A percentile compares a stretch with the other conserved stretches of the same genome.
Evolutionary conservation across 2,797 vertebrate genomes (phyloP).

Genomic region (Parambassis ranga): DNA sequence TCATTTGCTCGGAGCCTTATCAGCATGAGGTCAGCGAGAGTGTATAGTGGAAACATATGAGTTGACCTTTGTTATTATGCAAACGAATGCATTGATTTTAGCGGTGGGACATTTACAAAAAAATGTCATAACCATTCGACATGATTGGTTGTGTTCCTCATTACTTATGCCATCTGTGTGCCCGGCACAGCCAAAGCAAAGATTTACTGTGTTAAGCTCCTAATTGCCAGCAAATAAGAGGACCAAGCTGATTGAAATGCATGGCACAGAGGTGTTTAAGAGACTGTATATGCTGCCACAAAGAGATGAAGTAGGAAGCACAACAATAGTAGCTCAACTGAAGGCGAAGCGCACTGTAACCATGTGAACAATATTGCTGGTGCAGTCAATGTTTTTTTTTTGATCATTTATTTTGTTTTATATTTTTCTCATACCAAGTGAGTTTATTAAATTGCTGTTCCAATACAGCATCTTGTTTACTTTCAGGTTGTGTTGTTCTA

Average conservation of each 20-base stretch:
- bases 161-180: slow-evolving; percentile 38
- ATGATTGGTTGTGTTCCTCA: slow-evolving; percentile 33
- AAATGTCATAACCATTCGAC: slow-evolving; percentile 8
- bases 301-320: not conserved
- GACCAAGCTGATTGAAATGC: slow-evolving; percentile 34
- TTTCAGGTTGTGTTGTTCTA: not conserved
- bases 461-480: not conserved
- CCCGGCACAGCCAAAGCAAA: slow-evolving; percentile 23
- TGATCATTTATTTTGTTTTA: slow-evolving; percentile 52
- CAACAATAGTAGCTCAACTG: slow-evolving; percentile 2
- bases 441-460: slow-evolving; percentile 2
- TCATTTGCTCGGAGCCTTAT: slow-evolving; percentile 50
- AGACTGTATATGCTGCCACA: slow-evolving; percentile 10
- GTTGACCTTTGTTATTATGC: slow-evolving; percentile 20
- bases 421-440: slow-evolving; percentile 26
- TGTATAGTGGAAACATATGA: not conserved
- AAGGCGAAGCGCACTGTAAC: slow-evolving; percentile 6
- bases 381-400: slow-evolving; percentile 30
- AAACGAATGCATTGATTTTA: slow-evolving; percentile 16
- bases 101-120: slow-evolving; percentile 3
- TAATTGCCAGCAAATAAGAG: slow-evolving; percentile 49
- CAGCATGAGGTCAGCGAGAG: slow-evolving; percentile 36
- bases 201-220: slow-evolving; percentile 50
- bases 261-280: slow-evolving; percentile 33
- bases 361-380: slow-evolving; percentile 16